These are phyloP conservation scores for Orchestia grillus DNA, from an alignment of 1,140 invertebrate species.

Conservation along the genomic window DNA sequence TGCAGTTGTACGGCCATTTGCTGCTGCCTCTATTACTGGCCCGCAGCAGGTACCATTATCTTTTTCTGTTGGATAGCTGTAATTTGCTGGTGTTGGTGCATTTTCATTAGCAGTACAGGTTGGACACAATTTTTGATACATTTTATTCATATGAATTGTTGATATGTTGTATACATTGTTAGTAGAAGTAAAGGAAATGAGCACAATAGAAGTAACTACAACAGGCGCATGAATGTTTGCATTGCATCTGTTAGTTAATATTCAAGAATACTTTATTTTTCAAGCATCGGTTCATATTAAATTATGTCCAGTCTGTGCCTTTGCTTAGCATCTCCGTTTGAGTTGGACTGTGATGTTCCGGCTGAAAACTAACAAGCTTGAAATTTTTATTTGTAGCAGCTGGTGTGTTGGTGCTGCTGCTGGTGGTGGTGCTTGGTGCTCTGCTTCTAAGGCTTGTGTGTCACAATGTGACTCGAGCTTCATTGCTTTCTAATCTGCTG, in stretches of 20 bases:
- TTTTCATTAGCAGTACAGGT: neutral
- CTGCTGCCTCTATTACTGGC: constrained; percentile 21
- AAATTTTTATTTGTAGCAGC: neutral
- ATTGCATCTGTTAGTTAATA: neutral
- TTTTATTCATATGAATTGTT: neutral
- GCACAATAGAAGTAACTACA: no score
- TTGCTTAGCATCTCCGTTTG: neutral
- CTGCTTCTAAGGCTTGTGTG: neutral
- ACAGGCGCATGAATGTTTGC: neutral
- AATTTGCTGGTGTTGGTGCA: neutral
- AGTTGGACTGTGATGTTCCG: neutral
- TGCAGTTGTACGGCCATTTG: constrained; percentile 39
- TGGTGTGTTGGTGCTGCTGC: constrained; percentile 3
- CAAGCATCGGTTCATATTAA: neutral
- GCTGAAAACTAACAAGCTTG: neutral
- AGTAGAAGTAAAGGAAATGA: neutral
- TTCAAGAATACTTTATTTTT: neutral
- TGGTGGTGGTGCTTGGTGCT: constrained; percentile 3
- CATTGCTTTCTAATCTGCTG: neutral
- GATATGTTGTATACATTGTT: neutral
- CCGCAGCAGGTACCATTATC: constrained; percentile 25
- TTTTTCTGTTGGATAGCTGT: neutral
- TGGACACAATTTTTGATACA: neutral
- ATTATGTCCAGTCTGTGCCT: neutral
- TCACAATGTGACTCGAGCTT: neutral